Conservation (phyloP, 2,113 vertebrate species). For the Pollachius pollachius region DNA sequence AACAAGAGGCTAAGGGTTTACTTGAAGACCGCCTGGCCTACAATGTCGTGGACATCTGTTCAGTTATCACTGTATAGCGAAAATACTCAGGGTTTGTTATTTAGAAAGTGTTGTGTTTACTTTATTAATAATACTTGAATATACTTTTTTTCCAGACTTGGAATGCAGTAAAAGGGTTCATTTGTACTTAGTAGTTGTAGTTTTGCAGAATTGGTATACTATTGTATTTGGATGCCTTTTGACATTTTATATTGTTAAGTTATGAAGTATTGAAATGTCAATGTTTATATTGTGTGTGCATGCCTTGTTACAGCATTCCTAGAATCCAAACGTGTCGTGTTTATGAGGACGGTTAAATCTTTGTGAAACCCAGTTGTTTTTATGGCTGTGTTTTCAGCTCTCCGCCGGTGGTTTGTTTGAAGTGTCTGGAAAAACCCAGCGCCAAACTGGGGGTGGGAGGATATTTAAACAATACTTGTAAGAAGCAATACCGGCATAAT, state of each 20-base stretch:
- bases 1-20: not conserved
- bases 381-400: conserved; percentile 33
- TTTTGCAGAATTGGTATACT: conserved; percentile 26
- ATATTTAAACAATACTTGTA: conserved; percentile 20
- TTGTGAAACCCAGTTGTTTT: conserved; percentile 43
- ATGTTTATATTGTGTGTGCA: conserved; percentile 34
- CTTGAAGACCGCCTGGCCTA: conserved; percentile 1
- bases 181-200: conserved; percentile 14
- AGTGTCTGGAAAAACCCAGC: conserved; percentile 22
- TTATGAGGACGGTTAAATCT: conserved; percentile 25
- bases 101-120: conserved; percentile 12
- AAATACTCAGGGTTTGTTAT: conserved; percentile 53
- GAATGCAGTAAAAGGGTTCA: not conserved
- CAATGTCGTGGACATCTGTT: conserved; percentile 11
- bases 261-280: conserved; percentile 11
- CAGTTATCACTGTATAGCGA: conserved; percentile 34
- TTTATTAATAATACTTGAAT: conserved; percentile 60
- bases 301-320: conserved; percentile 33
- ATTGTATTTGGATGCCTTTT: conserved; percentile 12
- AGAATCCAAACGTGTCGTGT: conserved; percentile 14
- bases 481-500: conserved; percentile 28
- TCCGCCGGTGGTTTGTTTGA: conserved; percentile 37
- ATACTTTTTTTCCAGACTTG: conserved; percentile 34
- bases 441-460: conserved; percentile 11
- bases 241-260: conserved; percentile 17